Conservation (phyloP, 2,888 invertebrate species). For the Dasypogon diadema region DNA sequence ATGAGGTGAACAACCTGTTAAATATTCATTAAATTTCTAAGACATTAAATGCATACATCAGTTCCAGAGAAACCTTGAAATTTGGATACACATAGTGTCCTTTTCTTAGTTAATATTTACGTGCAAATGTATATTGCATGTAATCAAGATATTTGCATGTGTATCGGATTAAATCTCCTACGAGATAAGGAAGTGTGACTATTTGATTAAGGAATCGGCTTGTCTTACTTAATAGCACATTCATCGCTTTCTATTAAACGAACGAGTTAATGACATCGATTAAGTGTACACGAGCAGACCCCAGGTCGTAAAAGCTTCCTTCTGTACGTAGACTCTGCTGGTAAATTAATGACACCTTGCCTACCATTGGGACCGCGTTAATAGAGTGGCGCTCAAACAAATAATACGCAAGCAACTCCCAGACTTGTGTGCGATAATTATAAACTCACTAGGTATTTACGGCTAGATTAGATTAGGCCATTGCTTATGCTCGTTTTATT, state of each 20-base stretch:
- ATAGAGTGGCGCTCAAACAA: conserved; percentile 48
- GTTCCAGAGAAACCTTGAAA: not conserved
- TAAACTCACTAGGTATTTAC: conserved; percentile 45
- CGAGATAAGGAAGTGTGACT: conserved; percentile 44
- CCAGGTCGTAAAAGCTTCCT: conserved; percentile 42
- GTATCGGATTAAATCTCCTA: not conserved
- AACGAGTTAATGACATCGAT: conserved; percentile 48
- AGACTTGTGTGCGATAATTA: conserved; percentile 35
- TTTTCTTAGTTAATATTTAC: not conserved
- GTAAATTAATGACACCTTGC: conserved; percentile 38
- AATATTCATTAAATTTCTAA: not conserved
- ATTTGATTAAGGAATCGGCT: conserved; percentile 49
- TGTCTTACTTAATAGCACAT: conserved; percentile 48
- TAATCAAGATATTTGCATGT: conserved; percentile 28
- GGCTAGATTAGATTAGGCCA: conserved; percentile 54
- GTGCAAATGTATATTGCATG: not conserved
- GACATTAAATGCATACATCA: not conserved
- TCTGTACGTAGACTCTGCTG: conserved; percentile 14
- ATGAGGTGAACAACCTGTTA: too few relatives aligned
- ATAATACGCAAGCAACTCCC: conserved; percentile 24
- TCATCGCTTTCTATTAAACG: conserved; percentile 50
- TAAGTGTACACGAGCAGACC: conserved; percentile 43
- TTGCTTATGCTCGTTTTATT: conserved; percentile 54
- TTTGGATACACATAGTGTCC: not conserved
- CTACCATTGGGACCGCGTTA: conserved; percentile 44